A percentile compares a stretch with the other conserved stretches of the same genome.
phyloP scores from a whole-genome alignment of 2,888 invertebrate genomes.

The Ctena decussata region DNA sequence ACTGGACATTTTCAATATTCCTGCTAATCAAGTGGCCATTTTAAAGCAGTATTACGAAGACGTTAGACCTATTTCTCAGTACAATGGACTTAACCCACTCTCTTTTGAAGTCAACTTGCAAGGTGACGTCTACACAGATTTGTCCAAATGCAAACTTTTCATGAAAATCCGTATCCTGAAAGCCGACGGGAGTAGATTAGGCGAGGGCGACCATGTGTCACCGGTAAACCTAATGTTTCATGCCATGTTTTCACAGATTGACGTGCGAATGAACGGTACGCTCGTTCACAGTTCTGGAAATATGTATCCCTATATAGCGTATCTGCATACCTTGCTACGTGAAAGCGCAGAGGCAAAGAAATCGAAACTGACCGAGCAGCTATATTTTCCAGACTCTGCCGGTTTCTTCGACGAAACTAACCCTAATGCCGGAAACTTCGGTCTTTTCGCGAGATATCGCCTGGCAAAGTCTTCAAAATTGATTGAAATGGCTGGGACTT shows the following conservation, averaged over 20 bases:
- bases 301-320: neutral
- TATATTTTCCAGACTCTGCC: neutral
- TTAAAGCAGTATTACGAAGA: slow-evolving; percentile 5
- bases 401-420: slow-evolving; percentile 4
- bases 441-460: slow-evolving; percentile 7
- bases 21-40: neutral
- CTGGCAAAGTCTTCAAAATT: neutral
- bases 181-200: neutral
- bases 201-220: neutral
- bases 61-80: neutral
- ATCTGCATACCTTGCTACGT: neutral
- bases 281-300: neutral
- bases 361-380: neutral
- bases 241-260: neutral
- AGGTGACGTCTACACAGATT: neutral
- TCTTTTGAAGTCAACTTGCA: neutral
- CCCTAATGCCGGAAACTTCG: slow-evolving; percentile 9
- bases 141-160: neutral
- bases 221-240: slow-evolving; percentile 4
- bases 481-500: slow-evolving; percentile 5
- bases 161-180: slow-evolving; percentile 1
- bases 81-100: neutral
- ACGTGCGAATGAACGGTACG: neutral
- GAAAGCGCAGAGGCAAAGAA: neutral
- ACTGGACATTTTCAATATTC: neutral